These are phyloP conservation scores for Watsonalla cultraria DNA, from an alignment of 2,888 invertebrate genomes.

Conservation along the genomic window DNA sequence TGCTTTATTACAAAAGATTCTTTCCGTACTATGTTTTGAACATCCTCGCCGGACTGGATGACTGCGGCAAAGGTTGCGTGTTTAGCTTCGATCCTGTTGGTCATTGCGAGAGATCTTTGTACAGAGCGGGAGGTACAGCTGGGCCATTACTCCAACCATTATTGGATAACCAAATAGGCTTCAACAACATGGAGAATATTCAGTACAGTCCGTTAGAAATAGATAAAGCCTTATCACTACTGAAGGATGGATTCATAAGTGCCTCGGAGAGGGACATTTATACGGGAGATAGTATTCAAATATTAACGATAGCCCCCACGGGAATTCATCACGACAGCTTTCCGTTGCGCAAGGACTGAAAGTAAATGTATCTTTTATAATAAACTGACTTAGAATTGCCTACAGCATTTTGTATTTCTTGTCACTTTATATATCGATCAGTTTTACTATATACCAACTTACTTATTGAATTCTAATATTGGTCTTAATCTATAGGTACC, in stretches of 20 bases:
- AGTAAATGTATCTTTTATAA: neutral
- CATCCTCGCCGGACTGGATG: constrained; percentile 91
- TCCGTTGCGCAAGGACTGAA: constrained; percentile 18
- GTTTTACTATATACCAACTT: too few relatives aligned
- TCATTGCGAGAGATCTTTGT: constrained; percentile 82
- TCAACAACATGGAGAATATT: constrained; percentile 20
- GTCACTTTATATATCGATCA: too few relatives aligned
- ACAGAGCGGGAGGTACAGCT: constrained; percentile 90
- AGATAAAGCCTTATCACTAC: constrained; percentile 58
- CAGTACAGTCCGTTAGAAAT: neutral
- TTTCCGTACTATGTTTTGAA: constrained; percentile 96
- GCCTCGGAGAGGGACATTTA: constrained; percentile 96
- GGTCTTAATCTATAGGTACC: too few relatives aligned
- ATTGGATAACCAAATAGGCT: constrained; percentile 93
- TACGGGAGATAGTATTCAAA: constrained; percentile 90
- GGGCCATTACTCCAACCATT: constrained; percentile 91
- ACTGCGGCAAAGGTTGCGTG: constrained; percentile 91
- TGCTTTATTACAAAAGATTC: constrained; percentile 94
- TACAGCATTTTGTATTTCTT: neutral
- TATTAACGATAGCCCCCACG: constrained; percentile 83
- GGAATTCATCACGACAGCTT: constrained; percentile 81
- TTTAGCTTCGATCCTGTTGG: constrained; percentile 93
- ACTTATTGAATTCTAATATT: too few relatives aligned
- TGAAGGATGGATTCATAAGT: constrained; percentile 94
- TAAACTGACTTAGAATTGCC: too few relatives aligned